Percentiles rank a stretch among this genome's conserved stretches.
phyloP scores from a whole-genome alignment of 1,140 invertebrate genomes.

The Asbolus verrucosus region DNA sequence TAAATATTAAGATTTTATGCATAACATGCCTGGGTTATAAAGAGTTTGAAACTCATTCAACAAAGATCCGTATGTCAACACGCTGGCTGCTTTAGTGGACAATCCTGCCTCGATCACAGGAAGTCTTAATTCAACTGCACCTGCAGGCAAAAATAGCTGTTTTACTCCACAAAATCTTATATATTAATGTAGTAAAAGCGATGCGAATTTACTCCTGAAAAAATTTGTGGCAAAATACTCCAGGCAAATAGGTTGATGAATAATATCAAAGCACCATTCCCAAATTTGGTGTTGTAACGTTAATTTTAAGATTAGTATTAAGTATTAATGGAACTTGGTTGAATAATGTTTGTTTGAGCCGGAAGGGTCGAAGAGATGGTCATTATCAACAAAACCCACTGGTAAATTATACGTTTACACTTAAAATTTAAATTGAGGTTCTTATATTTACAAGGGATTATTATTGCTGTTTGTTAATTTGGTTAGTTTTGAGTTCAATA shows the following conservation, averaged over 20 bases:
- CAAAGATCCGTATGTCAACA: too few relatives aligned
- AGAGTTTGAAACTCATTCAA: too few relatives aligned
- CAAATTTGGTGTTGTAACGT: conserved; percentile 27
- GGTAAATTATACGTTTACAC: conserved; percentile 33
- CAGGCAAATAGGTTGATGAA: conserved; percentile 23
- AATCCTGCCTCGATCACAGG: too few relatives aligned
- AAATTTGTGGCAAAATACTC: conserved; percentile 19
- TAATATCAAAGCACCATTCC: conserved; percentile 22
- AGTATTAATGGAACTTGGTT: conserved; percentile 34
- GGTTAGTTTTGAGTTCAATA: conserved; percentile 16
- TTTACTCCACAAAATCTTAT: too few relatives aligned
- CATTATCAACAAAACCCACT: conserved; percentile 30
- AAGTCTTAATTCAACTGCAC: too few relatives aligned
- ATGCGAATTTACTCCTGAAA: too few relatives aligned
- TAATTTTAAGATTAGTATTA: conserved; percentile 37
- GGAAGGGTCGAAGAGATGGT: conserved; percentile 26
- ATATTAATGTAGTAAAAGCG: conserved; percentile 1
- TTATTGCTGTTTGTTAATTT: conserved; percentile 21
- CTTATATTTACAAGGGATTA: conserved; percentile 36
- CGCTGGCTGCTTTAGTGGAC: too few relatives aligned
- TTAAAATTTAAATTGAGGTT: conserved; percentile 37
- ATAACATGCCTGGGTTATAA: too few relatives aligned
- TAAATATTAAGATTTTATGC: too few relatives aligned
- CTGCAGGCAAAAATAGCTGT: too few relatives aligned
- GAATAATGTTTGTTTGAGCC: conserved; percentile 36